Evolutionary conservation across 2,888 invertebrate genomes (phyloP), one percentile per base, ranked within the genome.

Genomic region (Pinctada fucata): DNA sequence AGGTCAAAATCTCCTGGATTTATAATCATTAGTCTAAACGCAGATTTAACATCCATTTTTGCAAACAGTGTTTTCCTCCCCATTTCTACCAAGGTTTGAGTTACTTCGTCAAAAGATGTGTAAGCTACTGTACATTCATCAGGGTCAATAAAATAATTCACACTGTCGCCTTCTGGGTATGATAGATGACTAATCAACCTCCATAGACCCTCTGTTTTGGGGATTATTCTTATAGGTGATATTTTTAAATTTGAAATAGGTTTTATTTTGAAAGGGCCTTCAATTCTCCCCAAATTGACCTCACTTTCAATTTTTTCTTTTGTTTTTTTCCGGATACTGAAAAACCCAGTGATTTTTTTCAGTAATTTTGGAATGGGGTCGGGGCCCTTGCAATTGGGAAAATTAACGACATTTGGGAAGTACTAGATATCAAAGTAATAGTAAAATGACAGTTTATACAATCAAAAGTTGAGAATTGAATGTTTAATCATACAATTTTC

Each of bases 1-100:
- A 74, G 67, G 48, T 74, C 74, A 67, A 74, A 74, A 49, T 74
- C 74, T 13, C 50, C 49, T 49, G 74, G 67, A 50, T 74, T n/a
- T 50, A 74, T 51, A 8, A 64, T 58, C 4, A 74, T 67, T 45
- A 74, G 45, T 49, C 67, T 48, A 50, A 74, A 74, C 4, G 74
- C 74, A 65, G 50, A 50, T 66, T 74, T 73, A 50, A 74, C 50
- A 3, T 74, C 67, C 4, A 74, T 66, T 66, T 74, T 74, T 10
- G 47, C 74, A 3, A 10, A 67, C 6, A 58, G 58, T 58, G 48
- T 6, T 16, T 48, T 58, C 50, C 52, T 48, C 74, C 48, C 51
- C 6, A 10, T 4, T 64, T 64, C 13, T 50, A 50, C 47, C 5
- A 74, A 16, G 50, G 63, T 66, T 13, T 50, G 47, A 6, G 66